Percentiles rank a stretch among this genome's conserved stretches.
These are phyloP conservation scores for Pseudomyrmex flavicornis DNA, from an alignment of 1,140 invertebrate genomes.

Conservation along the genomic window DNA sequence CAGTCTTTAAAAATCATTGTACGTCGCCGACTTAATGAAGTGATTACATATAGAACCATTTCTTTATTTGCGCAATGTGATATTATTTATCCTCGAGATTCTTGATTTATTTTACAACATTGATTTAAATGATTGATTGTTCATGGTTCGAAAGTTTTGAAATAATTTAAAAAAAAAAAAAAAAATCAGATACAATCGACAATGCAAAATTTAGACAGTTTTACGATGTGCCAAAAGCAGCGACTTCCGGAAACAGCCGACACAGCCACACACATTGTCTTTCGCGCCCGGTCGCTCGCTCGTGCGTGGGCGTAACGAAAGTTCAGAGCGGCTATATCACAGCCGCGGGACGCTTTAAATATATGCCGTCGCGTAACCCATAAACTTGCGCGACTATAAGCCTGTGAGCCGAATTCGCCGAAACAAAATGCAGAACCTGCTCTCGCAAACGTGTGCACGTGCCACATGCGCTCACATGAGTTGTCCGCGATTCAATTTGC, in stretches of 20 bases:
- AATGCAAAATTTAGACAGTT: slow-evolving; percentile 36
- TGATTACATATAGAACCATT: neutral
- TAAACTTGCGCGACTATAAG: slow-evolving; percentile 71
- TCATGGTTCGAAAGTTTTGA: neutral
- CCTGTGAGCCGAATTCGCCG: slow-evolving; percentile 67
- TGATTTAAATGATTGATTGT: neutral
- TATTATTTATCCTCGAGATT: slow-evolving; percentile 26
- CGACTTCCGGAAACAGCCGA: slow-evolving; percentile 69
- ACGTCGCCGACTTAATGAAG: neutral
- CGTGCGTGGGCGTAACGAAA: slow-evolving; percentile 71
- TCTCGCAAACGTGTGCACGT: slow-evolving; percentile 50
- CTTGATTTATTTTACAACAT: neutral
- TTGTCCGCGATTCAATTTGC: slow-evolving; percentile 63
- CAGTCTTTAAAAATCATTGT: slow-evolving; percentile 34
- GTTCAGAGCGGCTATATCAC: slow-evolving; percentile 68
- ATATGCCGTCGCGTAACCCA: slow-evolving; percentile 72
- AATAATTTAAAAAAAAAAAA: neutral
- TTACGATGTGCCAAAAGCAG: slow-evolving; percentile 31
- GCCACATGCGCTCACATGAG: slow-evolving; percentile 44
- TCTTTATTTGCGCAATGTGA: slow-evolving; percentile 31
- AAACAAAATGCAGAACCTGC: slow-evolving; percentile 76
- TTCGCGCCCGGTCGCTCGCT: slow-evolving; percentile 54
- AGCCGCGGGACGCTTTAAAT: slow-evolving; percentile 67
- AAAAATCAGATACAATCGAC: neutral
- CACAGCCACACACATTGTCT: slow-evolving; percentile 62